Conservation (phyloP, 53 echinoderm and acorn worm species). For the Patiria pectinifera region DNA sequence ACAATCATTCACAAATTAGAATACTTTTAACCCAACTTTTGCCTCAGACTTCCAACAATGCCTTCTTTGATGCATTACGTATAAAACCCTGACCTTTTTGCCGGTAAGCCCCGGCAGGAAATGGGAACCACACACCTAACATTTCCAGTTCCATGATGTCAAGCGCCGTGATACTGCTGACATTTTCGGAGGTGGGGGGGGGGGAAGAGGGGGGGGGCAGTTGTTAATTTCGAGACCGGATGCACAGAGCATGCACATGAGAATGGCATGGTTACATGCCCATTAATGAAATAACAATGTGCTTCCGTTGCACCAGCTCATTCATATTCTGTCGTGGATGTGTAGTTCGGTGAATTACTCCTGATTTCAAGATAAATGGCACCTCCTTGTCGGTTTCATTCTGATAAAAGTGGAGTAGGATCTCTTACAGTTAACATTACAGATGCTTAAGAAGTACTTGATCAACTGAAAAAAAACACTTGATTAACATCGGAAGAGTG, state of each 20-base stretch:
- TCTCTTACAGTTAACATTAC: too few species aligned
- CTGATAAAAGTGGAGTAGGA: neutral
- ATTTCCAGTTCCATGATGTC: neutral
- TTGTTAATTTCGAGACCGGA: constrained; percentile 5
- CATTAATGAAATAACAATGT: neutral
- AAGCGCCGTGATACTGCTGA: neutral
- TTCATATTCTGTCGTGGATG: neutral
- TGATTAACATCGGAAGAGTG: too few species aligned
- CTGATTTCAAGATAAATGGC: neutral
- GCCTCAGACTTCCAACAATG: neutral
- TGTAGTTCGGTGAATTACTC: neutral
- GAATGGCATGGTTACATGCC: neutral
- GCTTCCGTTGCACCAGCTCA: neutral
- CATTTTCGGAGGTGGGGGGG: neutral
- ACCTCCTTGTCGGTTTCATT: neutral
- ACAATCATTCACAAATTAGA: too few species aligned
- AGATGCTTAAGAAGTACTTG: too few species aligned
- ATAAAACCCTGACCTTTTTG: constrained; percentile 3
- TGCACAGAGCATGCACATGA: neutral
- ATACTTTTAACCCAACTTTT: neutral
- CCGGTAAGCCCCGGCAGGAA: neutral
- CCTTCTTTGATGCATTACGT: neutral
- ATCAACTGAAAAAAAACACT: too few species aligned
- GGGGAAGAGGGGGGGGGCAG: neutral
- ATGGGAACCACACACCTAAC: constrained; percentile 7